phyloP scores from a whole-genome alignment of 2,888 invertebrate species.

The Tricholauxania praeusta region DNA sequence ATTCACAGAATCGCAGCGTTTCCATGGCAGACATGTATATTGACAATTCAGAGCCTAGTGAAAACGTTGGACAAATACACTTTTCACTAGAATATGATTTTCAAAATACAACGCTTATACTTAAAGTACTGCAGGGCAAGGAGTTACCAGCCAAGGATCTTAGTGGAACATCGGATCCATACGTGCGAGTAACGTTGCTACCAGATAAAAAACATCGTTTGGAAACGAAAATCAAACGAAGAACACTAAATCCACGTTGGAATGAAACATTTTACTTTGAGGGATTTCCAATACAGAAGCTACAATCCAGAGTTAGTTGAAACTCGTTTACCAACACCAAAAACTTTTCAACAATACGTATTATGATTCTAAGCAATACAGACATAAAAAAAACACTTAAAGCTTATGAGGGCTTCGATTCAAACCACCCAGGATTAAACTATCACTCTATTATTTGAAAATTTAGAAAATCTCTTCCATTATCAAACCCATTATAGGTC shows the following conservation, averaged over 20 bases:
- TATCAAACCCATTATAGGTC: too few relatives aligned
- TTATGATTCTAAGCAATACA: not conserved
- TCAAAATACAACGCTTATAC: constrained; percentile 90
- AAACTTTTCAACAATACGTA: not conserved
- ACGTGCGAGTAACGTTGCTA: constrained; percentile 88
- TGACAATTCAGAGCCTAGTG: constrained; percentile 91
- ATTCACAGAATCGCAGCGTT: constrained; percentile 86
- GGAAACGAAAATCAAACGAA: constrained; percentile 92
- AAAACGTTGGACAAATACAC: constrained; percentile 94
- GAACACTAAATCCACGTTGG: constrained; percentile 92
- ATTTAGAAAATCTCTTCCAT: too few relatives aligned
- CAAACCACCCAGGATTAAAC: too few relatives aligned
- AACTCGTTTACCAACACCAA: not conserved
- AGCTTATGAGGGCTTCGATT: too few relatives aligned
- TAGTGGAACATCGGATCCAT: constrained; percentile 92
- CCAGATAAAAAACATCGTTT: constrained; percentile 93
- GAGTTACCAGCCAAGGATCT: constrained; percentile 94
- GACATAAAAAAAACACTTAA: not conserved
- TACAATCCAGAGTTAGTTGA: constrained; percentile 82
- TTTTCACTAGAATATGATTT: constrained; percentile 95
- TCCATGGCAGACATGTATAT: constrained; percentile 96
- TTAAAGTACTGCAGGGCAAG: constrained; percentile 93
- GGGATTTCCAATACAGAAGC: constrained; percentile 93
- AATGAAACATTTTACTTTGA: constrained; percentile 96
- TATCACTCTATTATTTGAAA: too few relatives aligned